Evolutionary conservation across 2,888 invertebrate genomes (phyloP).

Genomic region (Brachyopa scutellaris): DNA sequence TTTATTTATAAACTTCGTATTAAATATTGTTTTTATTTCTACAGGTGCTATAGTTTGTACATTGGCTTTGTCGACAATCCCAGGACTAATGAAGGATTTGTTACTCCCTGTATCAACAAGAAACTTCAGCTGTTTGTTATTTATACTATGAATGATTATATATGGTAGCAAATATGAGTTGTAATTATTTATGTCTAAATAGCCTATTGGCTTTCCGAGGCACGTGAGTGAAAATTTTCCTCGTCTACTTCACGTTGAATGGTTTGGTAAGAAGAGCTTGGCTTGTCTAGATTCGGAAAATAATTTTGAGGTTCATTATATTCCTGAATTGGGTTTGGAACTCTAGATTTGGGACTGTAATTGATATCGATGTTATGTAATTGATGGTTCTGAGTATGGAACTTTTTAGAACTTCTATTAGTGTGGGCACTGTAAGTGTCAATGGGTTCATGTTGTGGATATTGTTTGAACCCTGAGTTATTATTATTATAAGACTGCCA

Average conservation of each 20-base stretch:
- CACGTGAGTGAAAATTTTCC: constrained; percentile 58
- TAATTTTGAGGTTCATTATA: neutral
- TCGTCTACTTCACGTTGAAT: constrained; percentile 40
- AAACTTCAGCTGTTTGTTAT: constrained; percentile 18
- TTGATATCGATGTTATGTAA: neutral
- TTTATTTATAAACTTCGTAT: constrained; percentile 10
- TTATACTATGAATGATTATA: constrained; percentile 7
- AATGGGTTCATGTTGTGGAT: neutral
- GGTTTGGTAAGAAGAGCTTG: neutral
- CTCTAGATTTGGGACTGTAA: neutral
- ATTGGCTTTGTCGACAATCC: too few species aligned
- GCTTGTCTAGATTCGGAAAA: neutral
- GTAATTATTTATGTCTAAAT: constrained; percentile 55
- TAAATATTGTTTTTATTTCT: too few species aligned
- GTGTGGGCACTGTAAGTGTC: neutral
- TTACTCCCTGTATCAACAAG: constrained; percentile 39
- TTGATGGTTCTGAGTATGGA: neutral
- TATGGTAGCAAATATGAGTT: constrained; percentile 24
- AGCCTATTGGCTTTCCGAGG: constrained; percentile 60
- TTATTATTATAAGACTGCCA: neutral
- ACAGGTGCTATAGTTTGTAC: too few species aligned
- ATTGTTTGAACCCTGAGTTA: too few species aligned
- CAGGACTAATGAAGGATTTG: constrained; percentile 49
- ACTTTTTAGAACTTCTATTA: neutral
- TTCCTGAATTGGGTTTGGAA: neutral